These are phyloP conservation scores for Druon quercuslanigerum DNA, from an alignment of 1,140 invertebrate genomes.

Conservation along the genomic window DNA sequence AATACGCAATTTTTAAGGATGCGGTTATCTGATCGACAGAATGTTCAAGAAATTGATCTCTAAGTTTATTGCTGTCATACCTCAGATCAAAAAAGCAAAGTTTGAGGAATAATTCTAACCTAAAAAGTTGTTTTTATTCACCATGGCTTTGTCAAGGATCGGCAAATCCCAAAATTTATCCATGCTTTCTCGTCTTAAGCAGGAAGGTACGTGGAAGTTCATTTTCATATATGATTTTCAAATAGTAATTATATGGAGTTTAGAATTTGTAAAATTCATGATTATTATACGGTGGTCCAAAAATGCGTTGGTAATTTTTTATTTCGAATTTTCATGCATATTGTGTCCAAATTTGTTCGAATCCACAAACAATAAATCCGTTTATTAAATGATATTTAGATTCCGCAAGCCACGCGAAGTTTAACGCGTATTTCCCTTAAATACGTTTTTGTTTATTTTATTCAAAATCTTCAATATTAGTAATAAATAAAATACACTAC, in stretches of 20 bases:
- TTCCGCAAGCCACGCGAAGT: too few relatives aligned
- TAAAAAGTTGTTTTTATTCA: background rate
- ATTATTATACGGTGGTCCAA: too few relatives aligned
- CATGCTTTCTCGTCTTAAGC: constrained; percentile 29
- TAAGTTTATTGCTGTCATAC: background rate
- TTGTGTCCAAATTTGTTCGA: too few relatives aligned
- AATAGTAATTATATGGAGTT: background rate
- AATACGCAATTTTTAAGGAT: too few relatives aligned
- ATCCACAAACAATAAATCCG: too few relatives aligned
- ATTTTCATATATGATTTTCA: constrained; percentile 13
- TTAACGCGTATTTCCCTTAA: too few relatives aligned
- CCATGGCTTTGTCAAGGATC: constrained; percentile 45
- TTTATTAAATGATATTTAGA: too few relatives aligned
- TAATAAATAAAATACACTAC: too few relatives aligned
- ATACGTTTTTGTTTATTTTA: too few relatives aligned
- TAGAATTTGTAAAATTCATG: background rate
- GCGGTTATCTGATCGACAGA: background rate
- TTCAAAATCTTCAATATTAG: too few relatives aligned
- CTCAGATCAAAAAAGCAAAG: background rate
- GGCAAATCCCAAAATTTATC: constrained; percentile 35
- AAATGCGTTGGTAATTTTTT: too few relatives aligned
- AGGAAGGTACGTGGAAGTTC: constrained; percentile 35
- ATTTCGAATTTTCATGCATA: too few relatives aligned
- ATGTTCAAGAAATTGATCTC: background rate
- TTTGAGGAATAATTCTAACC: background rate